Evolutionary conservation across 2,113 vertebrate genomes (phyloP).

Genomic region (Haliaeetus leucogaster): DNA sequence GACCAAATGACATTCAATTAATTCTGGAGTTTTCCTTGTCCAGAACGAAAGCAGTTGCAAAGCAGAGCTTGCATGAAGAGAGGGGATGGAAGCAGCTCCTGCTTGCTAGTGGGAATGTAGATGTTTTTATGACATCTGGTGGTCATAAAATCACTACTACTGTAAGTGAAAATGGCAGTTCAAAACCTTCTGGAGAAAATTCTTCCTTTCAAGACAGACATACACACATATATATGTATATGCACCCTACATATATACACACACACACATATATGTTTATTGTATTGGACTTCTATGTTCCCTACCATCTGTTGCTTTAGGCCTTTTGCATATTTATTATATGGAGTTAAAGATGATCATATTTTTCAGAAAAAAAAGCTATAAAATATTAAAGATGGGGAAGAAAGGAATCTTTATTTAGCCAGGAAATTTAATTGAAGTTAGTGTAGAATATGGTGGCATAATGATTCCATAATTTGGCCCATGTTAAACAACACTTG

Average conservation of each 20-base stretch:
- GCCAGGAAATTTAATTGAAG: neutral
- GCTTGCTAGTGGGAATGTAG: neutral
- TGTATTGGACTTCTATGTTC: neutral
- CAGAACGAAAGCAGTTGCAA: neutral
- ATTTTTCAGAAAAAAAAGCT: neutral
- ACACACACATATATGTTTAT: fast-evolving
- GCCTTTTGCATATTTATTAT: neutral
- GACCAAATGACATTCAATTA: neutral
- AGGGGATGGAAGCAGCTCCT: neutral
- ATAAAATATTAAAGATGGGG: neutral
- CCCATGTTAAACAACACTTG: neutral
- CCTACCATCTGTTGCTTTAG: neutral
- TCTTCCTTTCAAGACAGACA: neutral
- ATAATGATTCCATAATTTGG: neutral
- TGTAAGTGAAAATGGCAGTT: neutral
- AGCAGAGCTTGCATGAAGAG: neutral
- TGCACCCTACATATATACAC: neutral
- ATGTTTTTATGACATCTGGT: slow-evolving; percentile 20
- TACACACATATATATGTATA: too few species aligned
- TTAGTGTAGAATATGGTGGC: neutral
- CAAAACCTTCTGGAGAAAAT: neutral
- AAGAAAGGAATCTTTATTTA: neutral
- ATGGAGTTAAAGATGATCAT: neutral
- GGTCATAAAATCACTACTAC: neutral
- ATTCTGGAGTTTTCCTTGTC: neutral